phyloP scores from a whole-genome alignment of 35 echinoderm and acorn worm species.

The Lytechinus variegatus region DNA sequence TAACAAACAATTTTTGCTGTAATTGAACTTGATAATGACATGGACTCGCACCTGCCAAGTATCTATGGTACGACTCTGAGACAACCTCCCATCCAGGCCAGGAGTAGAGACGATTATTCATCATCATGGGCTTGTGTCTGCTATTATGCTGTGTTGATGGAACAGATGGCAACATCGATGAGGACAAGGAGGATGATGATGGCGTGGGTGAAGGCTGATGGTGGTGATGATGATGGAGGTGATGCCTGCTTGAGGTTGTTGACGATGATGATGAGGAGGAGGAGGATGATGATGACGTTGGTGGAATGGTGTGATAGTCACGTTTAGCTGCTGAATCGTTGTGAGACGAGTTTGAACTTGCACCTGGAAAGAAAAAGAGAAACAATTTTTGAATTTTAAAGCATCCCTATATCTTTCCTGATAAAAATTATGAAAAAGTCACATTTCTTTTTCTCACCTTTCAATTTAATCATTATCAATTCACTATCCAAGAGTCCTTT shows the following conservation, averaged over 20 bases:
- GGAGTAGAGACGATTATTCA: background rate
- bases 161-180: background rate
- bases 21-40: too few relatives aligned
- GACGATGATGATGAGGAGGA: slow-evolving; percentile 26
- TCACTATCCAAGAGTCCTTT: too few relatives aligned
- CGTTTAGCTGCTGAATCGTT: slow-evolving; percentile 24
- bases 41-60: slow-evolving; percentile 65
- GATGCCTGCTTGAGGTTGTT: background rate
- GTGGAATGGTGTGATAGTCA: slow-evolving; percentile 21
- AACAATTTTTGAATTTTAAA: background rate
- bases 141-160: slow-evolving; percentile 48
- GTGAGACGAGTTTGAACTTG: background rate
- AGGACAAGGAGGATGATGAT: slow-evolving; percentile 41
- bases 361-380: background rate
- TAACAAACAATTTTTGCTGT: too few relatives aligned
- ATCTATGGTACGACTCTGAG: slow-evolving; percentile 84
- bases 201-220: slow-evolving; percentile 2
- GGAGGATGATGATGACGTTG: too few relatives aligned
- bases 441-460: too few relatives aligned
- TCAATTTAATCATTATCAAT: too few relatives aligned
- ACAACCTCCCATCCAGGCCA: slow-evolving; percentile 85
- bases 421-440: too few relatives aligned
- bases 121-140: background rate
- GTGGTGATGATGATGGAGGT: slow-evolving; percentile 40
- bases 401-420: too few relatives aligned